These are phyloP conservation scores for Rafetus swinhoei DNA, from an alignment of 2,113 vertebrate species.

Conservation along the genomic window DNA sequence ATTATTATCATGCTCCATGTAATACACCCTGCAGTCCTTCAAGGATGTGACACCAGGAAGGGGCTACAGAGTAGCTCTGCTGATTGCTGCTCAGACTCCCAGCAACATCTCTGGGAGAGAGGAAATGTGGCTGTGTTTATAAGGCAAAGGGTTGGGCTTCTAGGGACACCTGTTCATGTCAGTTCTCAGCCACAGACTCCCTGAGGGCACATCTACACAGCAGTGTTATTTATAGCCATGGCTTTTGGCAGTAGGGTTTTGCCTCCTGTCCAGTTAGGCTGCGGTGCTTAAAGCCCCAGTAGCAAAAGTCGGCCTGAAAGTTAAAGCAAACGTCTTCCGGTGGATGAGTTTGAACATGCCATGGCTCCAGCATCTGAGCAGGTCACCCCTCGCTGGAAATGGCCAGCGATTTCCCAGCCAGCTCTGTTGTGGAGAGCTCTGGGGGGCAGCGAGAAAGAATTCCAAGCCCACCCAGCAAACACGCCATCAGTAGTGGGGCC, in stretches of 20 bases:
- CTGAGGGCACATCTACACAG: too few species aligned
- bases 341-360: not conserved
- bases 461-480: not conserved
- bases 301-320: not conserved
- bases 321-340: not conserved
- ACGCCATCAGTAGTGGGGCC: too few species aligned
- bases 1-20: too few species aligned
- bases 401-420: not conserved
- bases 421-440: not conserved
- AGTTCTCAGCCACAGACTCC: too few species aligned
- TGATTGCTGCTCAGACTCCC: too few species aligned
- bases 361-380: not conserved
- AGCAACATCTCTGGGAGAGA: too few species aligned
- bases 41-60: too few species aligned
- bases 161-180: too few species aligned
- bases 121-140: too few species aligned
- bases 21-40: too few species aligned
- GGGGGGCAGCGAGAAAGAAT: not conserved
- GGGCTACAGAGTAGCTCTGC: too few species aligned
- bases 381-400: not conserved
- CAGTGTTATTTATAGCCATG: not conserved
- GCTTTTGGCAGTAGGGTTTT: not conserved
- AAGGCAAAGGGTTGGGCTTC: too few species aligned
- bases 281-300: not conserved
- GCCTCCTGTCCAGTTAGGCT: not conserved